Percentiles rank a stretch among this genome's conserved stretches.
These are phyloP conservation scores for Cataglyphis hispanica DNA, from an alignment of 1,140 invertebrate species.

Conservation along the genomic window DNA sequence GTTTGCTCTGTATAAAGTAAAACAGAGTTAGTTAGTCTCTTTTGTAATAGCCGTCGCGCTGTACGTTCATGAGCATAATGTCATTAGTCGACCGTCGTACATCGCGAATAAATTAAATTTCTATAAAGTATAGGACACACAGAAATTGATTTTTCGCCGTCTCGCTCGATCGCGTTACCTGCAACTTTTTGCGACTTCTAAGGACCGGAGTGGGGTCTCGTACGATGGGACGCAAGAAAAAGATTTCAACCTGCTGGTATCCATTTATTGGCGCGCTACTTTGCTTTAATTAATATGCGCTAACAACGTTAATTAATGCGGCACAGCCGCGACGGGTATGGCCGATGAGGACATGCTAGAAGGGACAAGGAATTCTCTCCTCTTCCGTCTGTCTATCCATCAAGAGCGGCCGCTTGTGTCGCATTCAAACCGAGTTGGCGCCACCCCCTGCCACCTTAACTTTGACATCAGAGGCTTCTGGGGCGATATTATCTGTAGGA, in stretches of 20 bases:
- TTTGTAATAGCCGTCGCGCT: conserved; percentile 19
- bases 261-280: conserved; percentile 66
- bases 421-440: conserved; percentile 58
- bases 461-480: conserved; percentile 77
- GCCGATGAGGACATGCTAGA: background rate
- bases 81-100: conserved; percentile 14
- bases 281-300: conserved; percentile 77
- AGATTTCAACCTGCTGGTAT: conserved; percentile 48
- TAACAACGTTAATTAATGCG: conserved; percentile 80
- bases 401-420: conserved; percentile 41
- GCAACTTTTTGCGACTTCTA: background rate
- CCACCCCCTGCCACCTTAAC: conserved; percentile 70
- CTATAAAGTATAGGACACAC: conserved; percentile 29
- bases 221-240: conserved; percentile 57
- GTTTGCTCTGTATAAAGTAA: conserved; percentile 19
- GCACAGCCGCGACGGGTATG: conserved; percentile 50
- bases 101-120: conserved; percentile 57
- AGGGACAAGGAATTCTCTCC: conserved; percentile 35
- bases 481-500: conserved; percentile 77
- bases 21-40: conserved; percentile 25
- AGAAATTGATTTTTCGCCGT: conserved; percentile 61
- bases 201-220: conserved; percentile 11
- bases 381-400: conserved; percentile 55
- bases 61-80: conserved; percentile 3
- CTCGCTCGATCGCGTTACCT: conserved; percentile 10